Evolutionary conservation across 1,140 invertebrate genomes (phyloP), one percentile per base, ranked within the genome.

Genomic region (Druon quercuslanigerum): DNA sequence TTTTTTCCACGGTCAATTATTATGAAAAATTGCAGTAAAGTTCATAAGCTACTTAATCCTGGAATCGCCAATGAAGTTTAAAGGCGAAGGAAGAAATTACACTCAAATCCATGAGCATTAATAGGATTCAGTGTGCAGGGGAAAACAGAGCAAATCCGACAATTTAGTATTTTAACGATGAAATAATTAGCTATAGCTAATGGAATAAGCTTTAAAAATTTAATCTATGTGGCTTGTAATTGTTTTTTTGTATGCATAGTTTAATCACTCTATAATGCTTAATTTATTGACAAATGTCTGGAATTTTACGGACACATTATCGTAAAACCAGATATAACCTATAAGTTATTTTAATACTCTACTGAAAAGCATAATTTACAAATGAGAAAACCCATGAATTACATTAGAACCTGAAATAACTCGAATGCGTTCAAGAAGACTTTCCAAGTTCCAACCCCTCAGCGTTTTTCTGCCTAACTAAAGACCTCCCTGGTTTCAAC

Each of bases 1-100:
- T 7, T 33, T 66, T 66, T 33, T 14, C 1, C 25, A 33, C 19
- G 57, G 20, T 14, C 25, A 66, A 66, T 66, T 66, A 40, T 66
- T 66, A 66, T 66, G 60, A 20, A 66, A 66, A 66, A 66, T 46
- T 66, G 25, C 33, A 66, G 16, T 40, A 66, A 66, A 66, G 33
- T 66, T 66, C 60, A 66, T 66, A 66, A 66, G 60, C 60, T 66
- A 66, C 25, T 66, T 66, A 66, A 66, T 66, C 60, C 60, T 9
- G 12, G 33, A 66, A 66, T 66, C 60, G 16, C 60, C 60, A 66
- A 66, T 66, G 60, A 66, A 33, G 25, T 66, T 66, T 46, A 66
- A 66, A 13, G 60, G 46, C 25, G 60, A 12, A 66, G 60, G 40
- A 66, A 66, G 60, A 66, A 66, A 66, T 66, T 66, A 66, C 60